These are phyloP conservation scores for Papilio machaon DNA, from an alignment of 1,140 invertebrate genomes.

Conservation along the genomic window DNA sequence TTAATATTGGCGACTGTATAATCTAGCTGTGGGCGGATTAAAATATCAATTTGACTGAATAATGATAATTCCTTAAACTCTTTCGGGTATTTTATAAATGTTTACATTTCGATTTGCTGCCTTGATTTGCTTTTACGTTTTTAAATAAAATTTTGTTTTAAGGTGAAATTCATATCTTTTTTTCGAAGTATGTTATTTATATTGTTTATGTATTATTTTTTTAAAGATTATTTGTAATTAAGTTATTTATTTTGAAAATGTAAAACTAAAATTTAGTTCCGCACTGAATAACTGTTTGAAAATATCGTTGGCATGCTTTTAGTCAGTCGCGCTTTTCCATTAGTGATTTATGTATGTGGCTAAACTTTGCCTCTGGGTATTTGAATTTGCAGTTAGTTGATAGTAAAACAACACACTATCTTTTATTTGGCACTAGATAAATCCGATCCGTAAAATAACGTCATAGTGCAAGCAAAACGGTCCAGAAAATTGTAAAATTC, in stretches of 20 bases:
- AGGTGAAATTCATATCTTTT: no score
- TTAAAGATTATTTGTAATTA: no score
- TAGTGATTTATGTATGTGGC: background rate
- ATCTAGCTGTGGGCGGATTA: background rate
- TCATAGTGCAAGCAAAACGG: no score
- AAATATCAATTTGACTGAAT: conserved; percentile 9
- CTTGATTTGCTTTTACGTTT: background rate
- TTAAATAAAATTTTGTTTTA: background rate
- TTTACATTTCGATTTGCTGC: background rate
- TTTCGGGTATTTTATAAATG: background rate
- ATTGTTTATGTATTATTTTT: no score
- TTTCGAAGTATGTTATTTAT: no score
- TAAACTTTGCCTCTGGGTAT: background rate
- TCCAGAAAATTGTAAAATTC: no score
- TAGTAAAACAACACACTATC: background rate
- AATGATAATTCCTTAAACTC: background rate
- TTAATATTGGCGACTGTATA: conserved; percentile 18
- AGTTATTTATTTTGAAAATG: background rate
- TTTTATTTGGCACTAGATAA: background rate
- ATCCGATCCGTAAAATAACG: no score
- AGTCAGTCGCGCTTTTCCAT: background rate
- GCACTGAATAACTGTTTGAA: background rate
- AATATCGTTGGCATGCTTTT: background rate
- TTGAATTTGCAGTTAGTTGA: background rate
- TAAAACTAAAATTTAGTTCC: background rate